Base-by-base conservation (phyloP, 2,113 vertebrate genomes). In the human region DNA sequence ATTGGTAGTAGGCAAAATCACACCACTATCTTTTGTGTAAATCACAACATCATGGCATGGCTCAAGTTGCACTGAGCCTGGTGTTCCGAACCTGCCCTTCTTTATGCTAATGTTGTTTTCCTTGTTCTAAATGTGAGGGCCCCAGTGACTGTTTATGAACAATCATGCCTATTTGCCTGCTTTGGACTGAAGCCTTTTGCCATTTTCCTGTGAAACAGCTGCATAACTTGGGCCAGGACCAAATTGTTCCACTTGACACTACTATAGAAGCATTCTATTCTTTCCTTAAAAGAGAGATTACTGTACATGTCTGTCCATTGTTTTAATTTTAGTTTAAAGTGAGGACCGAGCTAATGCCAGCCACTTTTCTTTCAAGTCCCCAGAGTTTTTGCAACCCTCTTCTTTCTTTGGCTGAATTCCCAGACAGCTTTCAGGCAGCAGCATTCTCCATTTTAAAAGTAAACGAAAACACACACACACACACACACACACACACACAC, bases 271-370 rank as follows among this genome's bases (percentile, higher is more conserved):
- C 96, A 12, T 96, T 85, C 91, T 72, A 89, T 96, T 97, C 55
- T 91, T 96, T 78, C 95, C 89, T 93, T 98, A 97, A 98, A 97
- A 89, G 40, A 96, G 94, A 89, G 92, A 81, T 75, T 94, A 6
- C 57, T 90, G 66, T 96, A 94, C 94, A 50, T 97, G 97, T 95
- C 75, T 97, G 90, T 97, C 90, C 94, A 89, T 97, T 97, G 97
- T 98, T 97, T 97, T 98, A 97, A 97, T 97, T 98, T 96, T 97
- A 91, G 94, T 97, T 96, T 98, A 97, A 96, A 97, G 88, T 92
- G 72, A 96, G 43, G 94, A 92, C 38, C 25, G 40, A 96, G 93
- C 80, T 96, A 82, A 97, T 98, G 86, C 57, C 93, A 97, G 82
- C 83, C 16, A 92, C 86, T 96, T 97, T 61, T 76, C 70, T 98